These are phyloP conservation scores for Hylaea fasciaria DNA, from an alignment of 2,888 invertebrate genomes.

Conservation along the genomic window DNA sequence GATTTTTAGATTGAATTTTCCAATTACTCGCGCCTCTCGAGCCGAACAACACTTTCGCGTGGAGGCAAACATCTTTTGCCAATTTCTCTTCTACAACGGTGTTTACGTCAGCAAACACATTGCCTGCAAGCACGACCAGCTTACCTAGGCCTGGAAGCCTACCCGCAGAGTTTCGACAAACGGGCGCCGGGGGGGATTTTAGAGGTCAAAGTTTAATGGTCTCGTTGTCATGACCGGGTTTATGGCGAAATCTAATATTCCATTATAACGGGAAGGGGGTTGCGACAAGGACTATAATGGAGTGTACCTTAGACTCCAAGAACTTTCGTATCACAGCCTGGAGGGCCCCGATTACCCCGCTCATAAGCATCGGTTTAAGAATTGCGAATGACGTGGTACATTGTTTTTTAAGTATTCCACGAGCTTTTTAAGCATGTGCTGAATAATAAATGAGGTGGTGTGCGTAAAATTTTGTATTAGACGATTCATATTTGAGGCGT, in stretches of 20 bases:
- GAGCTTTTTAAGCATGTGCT: conserved; percentile 46
- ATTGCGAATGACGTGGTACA: conserved; percentile 43
- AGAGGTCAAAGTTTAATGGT: conserved; percentile 67
- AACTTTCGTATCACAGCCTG: conserved; percentile 28
- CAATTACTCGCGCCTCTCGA: conserved; percentile 59
- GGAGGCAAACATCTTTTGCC: conserved; percentile 66
- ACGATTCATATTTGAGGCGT: conserved; percentile 31
- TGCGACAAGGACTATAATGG: conserved; percentile 65
- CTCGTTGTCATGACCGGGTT: conserved; percentile 60
- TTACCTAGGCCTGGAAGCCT: conserved; percentile 47
- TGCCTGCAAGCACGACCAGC: conserved; percentile 50
- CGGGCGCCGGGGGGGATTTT: conserved; percentile 49
- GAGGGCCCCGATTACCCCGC: conserved; percentile 18
- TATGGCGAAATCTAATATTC: conserved; percentile 77
- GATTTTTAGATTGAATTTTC: conserved; percentile 65
- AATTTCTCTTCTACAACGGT: conserved; percentile 62
- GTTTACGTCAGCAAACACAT: conserved; percentile 68
- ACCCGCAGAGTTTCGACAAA: conserved; percentile 33
- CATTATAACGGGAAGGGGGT: conserved; percentile 69
- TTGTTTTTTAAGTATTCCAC: conserved; percentile 50
- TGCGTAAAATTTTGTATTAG: conserved; percentile 32
- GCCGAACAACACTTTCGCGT: conserved; percentile 53
- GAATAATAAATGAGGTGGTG: conserved; percentile 54
- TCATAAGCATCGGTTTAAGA: conserved; percentile 33
- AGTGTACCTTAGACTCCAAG: conserved; percentile 57